Evolutionary conservation across 2,797 vertebrate species (phyloP).

Genomic region (Prunella strophiata): DNA sequence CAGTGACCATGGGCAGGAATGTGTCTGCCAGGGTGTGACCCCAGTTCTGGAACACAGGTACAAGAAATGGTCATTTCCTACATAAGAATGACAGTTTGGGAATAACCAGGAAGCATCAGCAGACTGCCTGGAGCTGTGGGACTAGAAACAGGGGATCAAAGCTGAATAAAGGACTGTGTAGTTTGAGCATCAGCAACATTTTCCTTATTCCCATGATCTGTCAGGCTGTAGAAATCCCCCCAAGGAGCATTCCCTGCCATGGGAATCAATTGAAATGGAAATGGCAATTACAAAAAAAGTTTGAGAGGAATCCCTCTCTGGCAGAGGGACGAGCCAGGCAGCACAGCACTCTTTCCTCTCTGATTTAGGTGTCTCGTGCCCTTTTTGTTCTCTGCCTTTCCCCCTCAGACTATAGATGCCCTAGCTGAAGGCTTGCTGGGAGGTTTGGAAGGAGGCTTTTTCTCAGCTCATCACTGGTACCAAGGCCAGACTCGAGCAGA

Average conservation of each 20-base stretch:
- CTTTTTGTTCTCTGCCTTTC: not conserved
- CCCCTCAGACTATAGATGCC: not conserved
- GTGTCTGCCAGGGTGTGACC: not conserved
- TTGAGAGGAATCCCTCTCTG: constrained; percentile 18
- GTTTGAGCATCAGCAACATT: not conserved
- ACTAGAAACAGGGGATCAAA: not conserved
- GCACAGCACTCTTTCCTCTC: not conserved
- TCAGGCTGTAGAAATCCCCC: constrained; percentile 36
- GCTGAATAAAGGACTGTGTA: not conserved
- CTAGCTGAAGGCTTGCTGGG: not conserved
- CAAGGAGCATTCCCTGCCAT: constrained; percentile 30
- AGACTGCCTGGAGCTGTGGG: not conserved
- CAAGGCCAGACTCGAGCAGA: not conserved
- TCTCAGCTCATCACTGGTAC: not conserved
- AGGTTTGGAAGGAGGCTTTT: not conserved
- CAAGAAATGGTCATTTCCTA: not conserved
- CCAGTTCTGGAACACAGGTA: not conserved
- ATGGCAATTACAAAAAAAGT: not conserved
- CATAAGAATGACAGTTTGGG: not conserved
- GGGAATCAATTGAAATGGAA: constrained; percentile 53
- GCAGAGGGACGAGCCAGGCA: not conserved
- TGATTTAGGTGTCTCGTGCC: not conserved
- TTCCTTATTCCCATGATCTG: constrained; percentile 41
- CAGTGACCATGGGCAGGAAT: not conserved
- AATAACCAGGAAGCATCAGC: not conserved